Evolutionary conservation across 1,140 invertebrate species (phyloP).

Genomic region (Drosophila pandora): DNA sequence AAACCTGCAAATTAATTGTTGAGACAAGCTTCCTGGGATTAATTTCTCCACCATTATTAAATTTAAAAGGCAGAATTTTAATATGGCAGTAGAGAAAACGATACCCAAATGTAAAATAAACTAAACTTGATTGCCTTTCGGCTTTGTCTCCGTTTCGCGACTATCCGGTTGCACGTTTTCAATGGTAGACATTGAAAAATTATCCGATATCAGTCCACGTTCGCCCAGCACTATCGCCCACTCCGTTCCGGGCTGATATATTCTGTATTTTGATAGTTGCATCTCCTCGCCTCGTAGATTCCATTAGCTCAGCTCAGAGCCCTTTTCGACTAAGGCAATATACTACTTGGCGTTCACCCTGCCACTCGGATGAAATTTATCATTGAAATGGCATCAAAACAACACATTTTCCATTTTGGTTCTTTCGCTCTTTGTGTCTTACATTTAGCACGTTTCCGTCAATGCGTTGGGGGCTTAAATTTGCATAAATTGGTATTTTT

Average conservation of each 20-base stretch:
- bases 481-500: conserved; percentile 70
- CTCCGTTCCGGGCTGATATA: not conserved
- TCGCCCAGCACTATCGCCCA: conserved; percentile 48
- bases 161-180: conserved; percentile 63
- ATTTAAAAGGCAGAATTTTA: conserved; percentile 24
- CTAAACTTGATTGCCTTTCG: conserved; percentile 17
- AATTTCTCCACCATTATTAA: not conserved
- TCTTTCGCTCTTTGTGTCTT: conserved; percentile 20
- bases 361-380: conserved; percentile 58
- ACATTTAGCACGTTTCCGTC: conserved; percentile 60
- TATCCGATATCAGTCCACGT: conserved; percentile 76
- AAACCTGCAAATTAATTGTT: not conserved
- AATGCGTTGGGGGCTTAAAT: conserved; percentile 60
- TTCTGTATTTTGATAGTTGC: conserved; percentile 19
- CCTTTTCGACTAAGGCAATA: conserved; percentile 13
- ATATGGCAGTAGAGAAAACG: conserved; percentile 16
- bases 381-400: conserved; percentile 68
- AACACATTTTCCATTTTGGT: conserved; percentile 33
- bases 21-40: too few species aligned
- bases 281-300: not conserved
- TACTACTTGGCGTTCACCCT: conserved; percentile 20
- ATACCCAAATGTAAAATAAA: conserved; percentile 27
- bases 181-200: conserved; percentile 74
- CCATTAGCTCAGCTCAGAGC: conserved; percentile 3
- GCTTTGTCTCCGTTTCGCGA: conserved; percentile 20